Percentiles rank a stretch among this genome's conserved stretches.
Conservation (phyloP, 2,888 invertebrate genomes). For the Stratiomys singularior region DNA sequence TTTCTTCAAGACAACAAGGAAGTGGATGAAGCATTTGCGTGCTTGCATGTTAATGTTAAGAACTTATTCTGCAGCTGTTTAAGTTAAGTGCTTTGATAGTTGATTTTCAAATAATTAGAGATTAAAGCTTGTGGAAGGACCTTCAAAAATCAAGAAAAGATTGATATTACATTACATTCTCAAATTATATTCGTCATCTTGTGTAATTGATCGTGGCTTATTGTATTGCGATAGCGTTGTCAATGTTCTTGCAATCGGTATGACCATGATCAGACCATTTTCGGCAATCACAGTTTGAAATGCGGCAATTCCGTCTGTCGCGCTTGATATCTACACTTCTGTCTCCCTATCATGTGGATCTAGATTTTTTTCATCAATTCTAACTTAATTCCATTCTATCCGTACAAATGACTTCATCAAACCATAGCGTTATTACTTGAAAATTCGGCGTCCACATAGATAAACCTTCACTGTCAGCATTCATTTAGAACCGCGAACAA, state of each 20-base stretch:
- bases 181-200: not conserved
- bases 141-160: not conserved
- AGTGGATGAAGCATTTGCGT: too few relatives aligned
- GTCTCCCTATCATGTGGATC: not conserved
- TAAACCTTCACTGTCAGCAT: slow-evolving; percentile 5
- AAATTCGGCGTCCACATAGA: not conserved
- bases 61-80: too few relatives aligned
- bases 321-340: not conserved
- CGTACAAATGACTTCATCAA: not conserved
- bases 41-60: too few relatives aligned
- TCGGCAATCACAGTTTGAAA: slow-evolving; percentile 12
- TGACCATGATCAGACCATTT: slow-evolving; percentile 34
- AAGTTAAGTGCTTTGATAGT: too few relatives aligned
- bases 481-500: not conserved
- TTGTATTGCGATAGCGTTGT: not conserved
- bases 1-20: too few relatives aligned
- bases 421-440: not conserved
- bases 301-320: not conserved
- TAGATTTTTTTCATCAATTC: not conserved
- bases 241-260: not conserved
- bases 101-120: too few relatives aligned
- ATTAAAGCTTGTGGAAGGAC: not conserved
- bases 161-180: not conserved
- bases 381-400: slow-evolving; percentile 6
- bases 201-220: slow-evolving; percentile 5